Evolutionary conservation across 2,888 invertebrate genomes (phyloP), one percentile per base, ranked within the genome.

Genomic region (Deilephila elpenor): DNA sequence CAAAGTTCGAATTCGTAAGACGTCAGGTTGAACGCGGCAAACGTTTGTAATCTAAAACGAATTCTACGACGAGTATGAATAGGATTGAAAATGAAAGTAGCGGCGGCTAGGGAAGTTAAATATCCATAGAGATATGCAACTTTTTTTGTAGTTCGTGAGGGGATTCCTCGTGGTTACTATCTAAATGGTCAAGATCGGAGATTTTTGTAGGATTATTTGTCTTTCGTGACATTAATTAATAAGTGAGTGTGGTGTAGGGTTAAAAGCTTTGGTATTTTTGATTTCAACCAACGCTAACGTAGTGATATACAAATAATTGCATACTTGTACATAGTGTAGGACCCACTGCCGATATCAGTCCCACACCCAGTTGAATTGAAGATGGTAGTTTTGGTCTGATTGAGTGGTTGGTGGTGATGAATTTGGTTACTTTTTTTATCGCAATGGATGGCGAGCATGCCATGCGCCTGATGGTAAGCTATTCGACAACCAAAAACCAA

Each of bases 1-100:
- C 88, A 92, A 91, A 89, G 88, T 89, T 89, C 79, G 84, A 84
- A 89, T 88, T 92, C 85, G 89, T 88, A 88, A 86, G 87, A 84
- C 87, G 85, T 85, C 83, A 78, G 76, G 74, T 77, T 75, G 77
- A 81, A 79, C 79, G 79, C 79, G 77, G 76, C 73, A 75, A 74
- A 77, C 73, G 73, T 70, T 59, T 70, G 76, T 77, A 71, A 81
- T 80, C 79, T 72, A 89, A 92, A 90, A 85, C 76, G 77, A 84
- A 77, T 81, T 88, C 84, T 92, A 88, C 83, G 74, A 59, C 74
- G 29, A 74, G 70, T 74, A 74, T 75, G 73, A 75, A 85, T 91
- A 93, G 76, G 90, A 82, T 79, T 86, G 80, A 89, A 88, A 88
- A 80, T 88, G 74, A 83, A 81, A 82, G 78, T 81, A n/a, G 6